Conservation (phyloP, 2,888 invertebrate species). For the Antheraea assamensis region DNA sequence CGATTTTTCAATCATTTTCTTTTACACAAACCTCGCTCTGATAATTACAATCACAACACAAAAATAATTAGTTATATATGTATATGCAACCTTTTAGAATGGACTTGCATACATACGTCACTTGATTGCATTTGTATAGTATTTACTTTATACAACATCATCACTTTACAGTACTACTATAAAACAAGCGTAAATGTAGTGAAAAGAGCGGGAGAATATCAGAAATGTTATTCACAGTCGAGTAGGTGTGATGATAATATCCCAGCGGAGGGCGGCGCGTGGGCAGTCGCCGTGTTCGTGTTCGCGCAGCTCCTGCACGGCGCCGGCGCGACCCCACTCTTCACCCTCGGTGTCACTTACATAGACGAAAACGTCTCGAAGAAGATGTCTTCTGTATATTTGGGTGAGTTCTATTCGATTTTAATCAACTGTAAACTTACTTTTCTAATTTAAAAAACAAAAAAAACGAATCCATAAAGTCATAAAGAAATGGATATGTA, state of each 20-base stretch:
- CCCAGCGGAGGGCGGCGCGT: slow-evolving; percentile 64
- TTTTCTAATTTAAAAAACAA: too few species aligned
- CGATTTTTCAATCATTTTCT: too few species aligned
- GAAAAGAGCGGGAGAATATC: not conserved
- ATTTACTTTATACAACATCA: too few species aligned
- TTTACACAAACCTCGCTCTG: too few species aligned
- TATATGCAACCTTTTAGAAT: too few species aligned
- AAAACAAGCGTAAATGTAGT: not conserved
- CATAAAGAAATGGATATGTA: too few species aligned
- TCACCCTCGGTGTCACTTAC: slow-evolving; percentile 93
- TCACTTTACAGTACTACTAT: not conserved
- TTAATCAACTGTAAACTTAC: too few species aligned
- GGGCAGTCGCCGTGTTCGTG: slow-evolving; percentile 86
- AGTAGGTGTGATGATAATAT: slow-evolving; percentile 42
- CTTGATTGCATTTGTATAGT: too few species aligned
- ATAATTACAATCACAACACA: too few species aligned
- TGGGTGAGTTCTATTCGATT: slow-evolving; percentile 82
- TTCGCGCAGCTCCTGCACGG: slow-evolving; percentile 92
- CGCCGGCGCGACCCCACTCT: slow-evolving; percentile 92
- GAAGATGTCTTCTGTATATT: slow-evolving; percentile 92
- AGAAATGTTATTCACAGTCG: slow-evolving; percentile 6
- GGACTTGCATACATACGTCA: too few species aligned
- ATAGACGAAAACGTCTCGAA: slow-evolving; percentile 94
- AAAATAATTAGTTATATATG: too few species aligned
- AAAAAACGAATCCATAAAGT: too few species aligned